Evolutionary conservation across 2,888 invertebrate species (phyloP).

Genomic region (Zaprionus bogoriensis): DNA sequence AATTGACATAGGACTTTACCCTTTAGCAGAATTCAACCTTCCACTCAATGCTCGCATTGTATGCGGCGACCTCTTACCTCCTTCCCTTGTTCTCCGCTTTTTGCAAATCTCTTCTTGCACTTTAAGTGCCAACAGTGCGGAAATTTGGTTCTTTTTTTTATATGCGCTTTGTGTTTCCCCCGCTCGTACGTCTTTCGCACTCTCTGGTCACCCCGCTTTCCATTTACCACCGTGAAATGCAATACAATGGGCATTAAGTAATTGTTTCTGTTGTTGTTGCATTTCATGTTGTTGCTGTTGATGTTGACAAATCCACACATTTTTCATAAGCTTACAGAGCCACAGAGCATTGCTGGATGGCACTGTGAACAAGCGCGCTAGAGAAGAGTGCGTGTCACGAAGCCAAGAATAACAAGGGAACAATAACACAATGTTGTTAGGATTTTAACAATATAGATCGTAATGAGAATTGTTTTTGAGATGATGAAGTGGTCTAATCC

Average conservation of each 20-base stretch:
- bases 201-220: conserved; percentile 32
- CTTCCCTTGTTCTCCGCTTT: not conserved
- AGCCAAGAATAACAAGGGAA: not conserved
- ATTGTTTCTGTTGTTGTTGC: conserved; percentile 54
- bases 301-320: conserved; percentile 69
- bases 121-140: conserved; percentile 60
- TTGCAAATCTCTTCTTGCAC: conserved; percentile 51
- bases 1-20: conserved; percentile 21
- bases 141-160: conserved; percentile 46
- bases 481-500: no score
- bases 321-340: conserved; percentile 56
- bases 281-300: conserved; percentile 29
- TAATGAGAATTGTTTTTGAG: no score
- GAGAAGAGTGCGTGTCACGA: conserved; percentile 25
- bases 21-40: conserved; percentile 1
- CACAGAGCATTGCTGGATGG: conserved; percentile 12
- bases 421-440: not conserved
- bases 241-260: conserved; percentile 74
- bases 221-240: conserved; percentile 69
- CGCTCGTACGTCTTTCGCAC: not conserved
- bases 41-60: not conserved
- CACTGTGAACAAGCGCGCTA: conserved; percentile 4
- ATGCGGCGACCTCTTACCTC: not conserved
- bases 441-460: not conserved
- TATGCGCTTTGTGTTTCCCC: conserved; percentile 25